Evolutionary conservation across 2,888 invertebrate species (phyloP).

Genomic region (Ophion slaviceki): DNA sequence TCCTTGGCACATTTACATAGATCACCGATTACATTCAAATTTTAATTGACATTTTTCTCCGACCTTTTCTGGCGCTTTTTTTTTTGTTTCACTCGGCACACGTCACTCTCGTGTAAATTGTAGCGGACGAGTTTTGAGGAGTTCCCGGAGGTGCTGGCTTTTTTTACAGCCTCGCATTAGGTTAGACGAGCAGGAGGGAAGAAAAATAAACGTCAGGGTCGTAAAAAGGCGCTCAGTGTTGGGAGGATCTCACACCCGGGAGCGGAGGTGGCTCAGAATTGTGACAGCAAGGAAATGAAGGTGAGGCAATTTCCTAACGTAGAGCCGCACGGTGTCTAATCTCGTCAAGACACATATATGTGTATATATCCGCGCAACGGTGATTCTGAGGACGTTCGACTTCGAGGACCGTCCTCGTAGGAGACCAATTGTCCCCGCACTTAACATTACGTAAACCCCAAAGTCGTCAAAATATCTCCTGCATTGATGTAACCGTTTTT

Average conservation of each 20-base stretch:
- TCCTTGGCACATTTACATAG: constrained; percentile 48
- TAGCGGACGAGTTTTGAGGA: background rate
- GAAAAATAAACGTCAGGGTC: background rate
- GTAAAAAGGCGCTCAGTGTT: constrained; percentile 10
- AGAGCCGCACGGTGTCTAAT: constrained; percentile 17
- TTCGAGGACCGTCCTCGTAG: background rate
- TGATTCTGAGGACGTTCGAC: background rate
- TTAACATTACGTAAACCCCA: background rate
- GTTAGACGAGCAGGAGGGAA: background rate
- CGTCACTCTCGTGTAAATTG: background rate
- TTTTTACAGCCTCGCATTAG: background rate
- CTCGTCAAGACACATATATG: constrained; percentile 2
- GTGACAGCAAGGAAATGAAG: constrained; percentile 49
- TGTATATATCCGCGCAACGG: background rate
- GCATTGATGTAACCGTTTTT: background rate
- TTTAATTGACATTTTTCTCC: constrained; percentile 29
- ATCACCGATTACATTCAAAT: constrained; percentile 31
- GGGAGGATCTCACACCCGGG: constrained; percentile 16
- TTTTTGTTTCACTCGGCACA: background rate
- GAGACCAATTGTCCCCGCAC: background rate
- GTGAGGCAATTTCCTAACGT: constrained; percentile 48
- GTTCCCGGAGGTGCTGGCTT: background rate
- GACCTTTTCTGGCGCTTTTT: background rate
- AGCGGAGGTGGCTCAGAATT: constrained; percentile 2
- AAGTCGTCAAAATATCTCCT: background rate